A percentile compares a stretch with the other conserved stretches of the same genome.
Conservation (phyloP, 2,888 invertebrate genomes). For the Falcaria lacertinaria region DNA sequence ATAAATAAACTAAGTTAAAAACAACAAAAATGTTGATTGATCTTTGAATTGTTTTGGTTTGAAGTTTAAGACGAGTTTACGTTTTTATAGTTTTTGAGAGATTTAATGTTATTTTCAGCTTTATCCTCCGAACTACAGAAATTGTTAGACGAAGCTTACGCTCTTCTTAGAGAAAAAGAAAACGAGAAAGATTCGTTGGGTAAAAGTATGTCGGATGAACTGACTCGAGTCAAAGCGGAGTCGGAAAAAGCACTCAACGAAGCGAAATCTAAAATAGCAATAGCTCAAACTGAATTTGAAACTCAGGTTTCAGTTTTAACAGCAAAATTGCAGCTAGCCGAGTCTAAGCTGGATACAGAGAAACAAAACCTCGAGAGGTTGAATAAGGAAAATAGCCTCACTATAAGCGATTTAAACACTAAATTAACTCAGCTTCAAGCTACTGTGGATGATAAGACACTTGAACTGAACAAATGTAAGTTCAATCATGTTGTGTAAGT, state of each 20-base stretch:
- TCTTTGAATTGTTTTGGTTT: too few relatives aligned
- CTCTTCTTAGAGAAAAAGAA: slow-evolving; percentile 73
- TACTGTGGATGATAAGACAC: slow-evolving; percentile 70
- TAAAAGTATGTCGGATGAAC: slow-evolving; percentile 73
- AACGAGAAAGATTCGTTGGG: slow-evolving; percentile 71
- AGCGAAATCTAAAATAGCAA: slow-evolving; percentile 82
- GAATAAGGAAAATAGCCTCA: slow-evolving; percentile 70
- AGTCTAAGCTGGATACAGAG: slow-evolving; percentile 69
- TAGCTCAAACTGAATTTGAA: slow-evolving; percentile 81
- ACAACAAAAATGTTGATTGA: too few relatives aligned
- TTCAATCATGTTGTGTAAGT: not conserved
- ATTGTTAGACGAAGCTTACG: slow-evolving; percentile 73
- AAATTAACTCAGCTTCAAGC: slow-evolving; percentile 70
- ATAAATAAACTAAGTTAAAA: too few relatives aligned
- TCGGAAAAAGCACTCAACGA: slow-evolving; percentile 72
- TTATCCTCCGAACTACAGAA: slow-evolving; percentile 73
- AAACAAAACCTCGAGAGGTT: slow-evolving; percentile 69
- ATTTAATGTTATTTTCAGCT: slow-evolving; percentile 41
- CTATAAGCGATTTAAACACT: slow-evolving; percentile 67
- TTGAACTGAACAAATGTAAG: slow-evolving; percentile 75
- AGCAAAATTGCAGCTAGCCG: slow-evolving; percentile 73
- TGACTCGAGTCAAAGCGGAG: slow-evolving; percentile 66
- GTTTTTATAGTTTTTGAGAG: slow-evolving; percentile 5
- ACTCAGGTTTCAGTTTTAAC: slow-evolving; percentile 78
- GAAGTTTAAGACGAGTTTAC: too few relatives aligned